A percentile compares a stretch with the other conserved stretches of the same genome.
Conservation (phyloP, 2,797 vertebrate genomes). For the Paedocypris micromegethes region DNA sequence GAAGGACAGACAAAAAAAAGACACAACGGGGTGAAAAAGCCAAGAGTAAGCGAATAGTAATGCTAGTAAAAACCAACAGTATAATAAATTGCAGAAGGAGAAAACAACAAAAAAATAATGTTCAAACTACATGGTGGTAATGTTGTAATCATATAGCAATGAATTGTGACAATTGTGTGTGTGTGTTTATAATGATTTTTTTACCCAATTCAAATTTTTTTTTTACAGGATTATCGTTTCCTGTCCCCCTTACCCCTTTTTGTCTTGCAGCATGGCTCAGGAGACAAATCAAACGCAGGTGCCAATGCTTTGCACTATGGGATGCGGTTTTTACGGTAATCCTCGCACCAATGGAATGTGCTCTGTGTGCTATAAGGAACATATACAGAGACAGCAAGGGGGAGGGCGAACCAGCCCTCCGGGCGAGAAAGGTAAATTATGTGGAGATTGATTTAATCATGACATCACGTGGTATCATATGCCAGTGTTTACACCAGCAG, state of each 20-base stretch:
- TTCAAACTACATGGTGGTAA: too few relatives aligned
- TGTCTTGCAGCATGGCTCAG: slow-evolving; percentile 79
- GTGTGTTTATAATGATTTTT: slow-evolving; percentile 49
- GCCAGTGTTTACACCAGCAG: too few relatives aligned
- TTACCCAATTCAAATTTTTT: slow-evolving; percentile 30
- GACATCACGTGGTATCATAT: too few relatives aligned
- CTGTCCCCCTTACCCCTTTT: slow-evolving; percentile 62
- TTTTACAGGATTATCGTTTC: slow-evolving; percentile 68
- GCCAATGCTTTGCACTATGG: slow-evolving; percentile 85
- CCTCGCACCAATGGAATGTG: slow-evolving; percentile 89
- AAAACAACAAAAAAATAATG: too few relatives aligned
- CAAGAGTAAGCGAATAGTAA: too few relatives aligned
- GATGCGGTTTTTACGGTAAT: slow-evolving; percentile 89
- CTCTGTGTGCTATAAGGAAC: slow-evolving; percentile 89
- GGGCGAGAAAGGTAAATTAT: slow-evolving; percentile 72
- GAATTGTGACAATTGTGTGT: too few relatives aligned
- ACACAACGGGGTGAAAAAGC: too few relatives aligned
- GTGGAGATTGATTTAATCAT: too few relatives aligned
- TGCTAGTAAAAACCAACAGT: too few relatives aligned
- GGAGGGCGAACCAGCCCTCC: slow-evolving; percentile 79
- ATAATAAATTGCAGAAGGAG: too few relatives aligned
- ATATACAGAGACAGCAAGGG: slow-evolving; percentile 85
- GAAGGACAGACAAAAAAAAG: too few relatives aligned
- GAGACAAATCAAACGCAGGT: slow-evolving; percentile 89
- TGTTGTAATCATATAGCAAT: too few relatives aligned